Base-by-base conservation (phyloP, 2,888 invertebrate genomes). In the Brenthis daphne region DNA sequence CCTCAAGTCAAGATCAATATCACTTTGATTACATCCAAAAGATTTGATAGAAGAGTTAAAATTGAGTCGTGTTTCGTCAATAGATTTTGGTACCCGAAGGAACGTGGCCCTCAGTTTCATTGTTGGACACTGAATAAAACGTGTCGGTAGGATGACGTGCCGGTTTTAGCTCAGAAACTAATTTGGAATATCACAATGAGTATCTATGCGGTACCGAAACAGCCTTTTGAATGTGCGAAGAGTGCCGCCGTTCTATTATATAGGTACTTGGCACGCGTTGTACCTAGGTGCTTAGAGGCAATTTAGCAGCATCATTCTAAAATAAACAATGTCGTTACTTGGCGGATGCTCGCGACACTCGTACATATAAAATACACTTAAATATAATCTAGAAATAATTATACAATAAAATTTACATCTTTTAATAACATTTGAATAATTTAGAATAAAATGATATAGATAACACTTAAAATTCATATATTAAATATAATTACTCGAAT, bases 171-270 rank as follows among this genome's bases (percentile, higher is more conserved):
- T 88, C 82, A 79, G 90, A 92, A 92, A 92, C 92, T 92, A 92
- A 92, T 92, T 92, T 92, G 87, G 84, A 85, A 87, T 88, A 90
- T 88, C 87, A 92, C 92, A 90, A 90, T 89, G 88, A 87, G 85
- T 85, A 86, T 89, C 88, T 87, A 89, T 89, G 89, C 83, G 85
- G 84, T 85, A 84, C 88, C 83, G 88, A 89, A 90, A 89, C 89
- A 85, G 82, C 81, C 87, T 88, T 86, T 89, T 86, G 85, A 89
- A 82, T 87, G 84, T 80, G 85, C 86, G 82, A 84, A 84, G 85
- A 85, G 85, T 84, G 83, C 78, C 83, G 85, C 81, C 82, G 77
- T 77, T 78, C 75, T 77, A 80, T 83, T 85, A 85, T 86, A 82
- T 82, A 77, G 80, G 79, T 78, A 79, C 80, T 81, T 80, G 88